A percentile compares a stretch with the other conserved stretches of the same genome.
phyloP scores from a whole-genome alignment of 2,888 invertebrate genomes.

The Zygothrica quintamaculata region DNA sequence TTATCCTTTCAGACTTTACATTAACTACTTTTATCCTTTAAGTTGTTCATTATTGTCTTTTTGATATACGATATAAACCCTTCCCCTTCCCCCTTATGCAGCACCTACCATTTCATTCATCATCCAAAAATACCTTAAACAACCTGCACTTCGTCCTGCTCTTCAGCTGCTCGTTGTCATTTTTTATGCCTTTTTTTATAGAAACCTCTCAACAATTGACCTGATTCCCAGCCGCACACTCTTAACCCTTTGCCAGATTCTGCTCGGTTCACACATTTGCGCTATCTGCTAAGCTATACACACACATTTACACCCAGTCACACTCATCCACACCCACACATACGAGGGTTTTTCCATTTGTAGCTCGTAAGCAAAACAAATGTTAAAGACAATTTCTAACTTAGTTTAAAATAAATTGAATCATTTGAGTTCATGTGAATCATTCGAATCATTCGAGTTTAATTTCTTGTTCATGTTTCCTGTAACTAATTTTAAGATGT shows the following conservation, averaged over 20 bases:
- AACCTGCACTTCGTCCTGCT: neutral
- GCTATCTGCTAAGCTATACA: conserved; percentile 20
- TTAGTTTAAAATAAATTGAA: too few relatives aligned
- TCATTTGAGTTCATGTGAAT: too few relatives aligned
- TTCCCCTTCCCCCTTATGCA: too few relatives aligned
- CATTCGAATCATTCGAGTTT: too few relatives aligned
- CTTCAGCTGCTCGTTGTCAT: conserved; percentile 13
- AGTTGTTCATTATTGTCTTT: neutral
- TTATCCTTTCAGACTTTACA: too few relatives aligned
- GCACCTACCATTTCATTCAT: too few relatives aligned
- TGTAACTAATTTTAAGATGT: too few relatives aligned
- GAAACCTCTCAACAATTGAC: conserved; percentile 72
- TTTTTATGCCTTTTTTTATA: conserved; percentile 59
- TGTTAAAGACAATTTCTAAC: too few relatives aligned
- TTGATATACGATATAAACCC: too few relatives aligned
- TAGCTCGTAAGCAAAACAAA: neutral
- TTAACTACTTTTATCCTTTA: neutral
- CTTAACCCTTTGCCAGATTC: conserved; percentile 71
- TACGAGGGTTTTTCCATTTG: conserved; percentile 27
- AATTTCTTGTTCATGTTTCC: too few relatives aligned
- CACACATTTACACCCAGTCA: neutral
- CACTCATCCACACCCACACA: conserved; percentile 6
- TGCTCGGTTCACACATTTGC: conserved; percentile 28
- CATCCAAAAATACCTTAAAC: too few relatives aligned
- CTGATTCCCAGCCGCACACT: conserved; percentile 70